phyloP scores from a whole-genome alignment of 2,888 invertebrate genomes.

The Argyra leucocephala region DNA sequence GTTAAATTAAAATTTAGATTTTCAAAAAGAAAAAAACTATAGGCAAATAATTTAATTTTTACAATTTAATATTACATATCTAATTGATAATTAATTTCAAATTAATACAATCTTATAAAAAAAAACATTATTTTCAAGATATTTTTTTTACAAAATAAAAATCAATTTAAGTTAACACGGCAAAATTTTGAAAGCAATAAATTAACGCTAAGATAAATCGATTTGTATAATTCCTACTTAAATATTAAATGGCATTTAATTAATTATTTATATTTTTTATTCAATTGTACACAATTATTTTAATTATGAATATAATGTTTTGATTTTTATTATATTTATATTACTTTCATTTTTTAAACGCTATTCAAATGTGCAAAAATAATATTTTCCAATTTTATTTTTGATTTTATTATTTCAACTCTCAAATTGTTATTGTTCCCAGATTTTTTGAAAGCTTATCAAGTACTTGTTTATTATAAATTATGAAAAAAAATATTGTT shows the following conservation, averaged over 20 bases:
- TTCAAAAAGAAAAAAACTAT: no score
- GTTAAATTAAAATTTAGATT: no score
- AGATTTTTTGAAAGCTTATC: neutral
- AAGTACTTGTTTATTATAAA: neutral
- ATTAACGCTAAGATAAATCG: neutral
- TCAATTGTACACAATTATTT: neutral
- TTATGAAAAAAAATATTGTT: constrained; percentile 3
- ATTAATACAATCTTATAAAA: neutral
- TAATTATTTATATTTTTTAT: neutral
- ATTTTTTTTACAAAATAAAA: neutral
- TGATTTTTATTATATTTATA: neutral
- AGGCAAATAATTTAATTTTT: no score
- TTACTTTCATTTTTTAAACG: neutral
- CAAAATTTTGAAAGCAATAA: neutral
- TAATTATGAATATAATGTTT: neutral
- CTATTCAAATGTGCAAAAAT: constrained; percentile 1
- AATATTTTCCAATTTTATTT: no score
- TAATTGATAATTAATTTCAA: no score
- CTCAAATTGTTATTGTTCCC: neutral
- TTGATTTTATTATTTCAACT: neutral
- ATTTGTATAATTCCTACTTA: neutral
- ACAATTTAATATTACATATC: no score
- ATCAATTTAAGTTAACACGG: neutral
- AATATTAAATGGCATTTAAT: neutral
- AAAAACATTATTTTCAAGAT: neutral